Percentiles rank a stretch among this genome's conserved stretches.
phyloP scores from a whole-genome alignment of 2,797 vertebrate genomes.

The Melanogrammus aeglefinus region DNA sequence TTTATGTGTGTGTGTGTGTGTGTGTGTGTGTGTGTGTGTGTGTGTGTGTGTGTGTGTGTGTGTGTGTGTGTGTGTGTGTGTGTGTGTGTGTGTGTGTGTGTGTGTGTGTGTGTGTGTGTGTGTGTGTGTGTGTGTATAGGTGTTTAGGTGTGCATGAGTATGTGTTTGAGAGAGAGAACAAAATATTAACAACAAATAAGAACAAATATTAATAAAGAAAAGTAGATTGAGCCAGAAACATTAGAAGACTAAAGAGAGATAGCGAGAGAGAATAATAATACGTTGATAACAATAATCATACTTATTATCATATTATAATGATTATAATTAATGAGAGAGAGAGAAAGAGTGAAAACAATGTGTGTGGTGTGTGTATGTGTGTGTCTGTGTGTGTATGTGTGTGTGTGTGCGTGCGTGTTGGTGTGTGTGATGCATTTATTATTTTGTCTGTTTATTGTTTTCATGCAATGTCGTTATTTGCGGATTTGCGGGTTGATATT shows the following conservation, averaged over 20 bases:
- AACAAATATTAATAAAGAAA: neutral
- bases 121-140: constrained; percentile 1
- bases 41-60: constrained; percentile 5
- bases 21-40: constrained; percentile 8
- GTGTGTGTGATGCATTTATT: neutral
- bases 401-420: neutral
- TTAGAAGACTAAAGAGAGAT: neutral
- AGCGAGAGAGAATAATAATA: neutral
- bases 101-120: constrained; percentile 11
- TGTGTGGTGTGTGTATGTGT: no score
- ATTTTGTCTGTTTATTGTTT: no score
- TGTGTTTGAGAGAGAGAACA: neutral
- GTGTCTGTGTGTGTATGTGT: neutral
- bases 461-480: neutral
- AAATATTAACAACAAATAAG: no score
- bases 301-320: no score
- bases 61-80: neutral
- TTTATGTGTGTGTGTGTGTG: constrained; percentile 1
- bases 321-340: no score
- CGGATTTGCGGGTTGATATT: no score
- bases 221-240: neutral
- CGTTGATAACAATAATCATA: no score
- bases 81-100: constrained; percentile 1
- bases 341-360: no score
- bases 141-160: neutral